phyloP scores from a whole-genome alignment of 2,113 vertebrate genomes.

The Notiomystis cincta region DNA sequence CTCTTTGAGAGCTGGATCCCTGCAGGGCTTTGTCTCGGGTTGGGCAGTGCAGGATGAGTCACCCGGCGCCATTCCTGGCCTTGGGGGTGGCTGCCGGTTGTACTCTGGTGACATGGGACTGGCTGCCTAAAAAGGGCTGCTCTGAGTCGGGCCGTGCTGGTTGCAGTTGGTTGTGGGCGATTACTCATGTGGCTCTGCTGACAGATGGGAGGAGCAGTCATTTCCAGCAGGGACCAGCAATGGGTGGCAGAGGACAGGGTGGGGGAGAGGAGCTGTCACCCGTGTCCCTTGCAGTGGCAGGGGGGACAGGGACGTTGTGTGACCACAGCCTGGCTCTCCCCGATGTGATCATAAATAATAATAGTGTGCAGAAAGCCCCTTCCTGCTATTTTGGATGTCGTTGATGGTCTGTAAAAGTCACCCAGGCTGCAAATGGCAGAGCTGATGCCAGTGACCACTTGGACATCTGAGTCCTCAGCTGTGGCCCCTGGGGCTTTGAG shows the following conservation, averaged over 20 bases:
- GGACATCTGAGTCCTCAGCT: accelerated
- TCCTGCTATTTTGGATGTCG: not conserved
- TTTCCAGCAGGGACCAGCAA: not conserved
- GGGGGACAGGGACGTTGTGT: accelerated
- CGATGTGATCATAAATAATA: not conserved
- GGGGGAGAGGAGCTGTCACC: not conserved
- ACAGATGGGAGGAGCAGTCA: not conserved
- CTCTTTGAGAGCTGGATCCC: not conserved
- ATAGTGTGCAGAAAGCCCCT: not conserved
- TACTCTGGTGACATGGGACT: not conserved
- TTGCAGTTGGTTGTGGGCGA: not conserved
- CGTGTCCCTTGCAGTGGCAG: accelerated
- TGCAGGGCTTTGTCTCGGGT: not conserved
- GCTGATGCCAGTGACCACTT: not conserved
- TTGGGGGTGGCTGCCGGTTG: not conserved
- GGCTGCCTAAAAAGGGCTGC: constrained; percentile 49
- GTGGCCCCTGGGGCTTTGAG: not conserved
- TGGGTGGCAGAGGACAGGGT: not conserved
- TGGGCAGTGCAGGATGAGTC: not conserved
- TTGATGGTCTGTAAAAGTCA: not conserved
- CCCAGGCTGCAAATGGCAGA: not conserved
- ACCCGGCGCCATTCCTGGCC: not conserved
- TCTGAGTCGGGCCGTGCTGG: not conserved
- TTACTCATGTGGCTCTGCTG: not conserved
- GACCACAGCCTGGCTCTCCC: not conserved